Base-by-base conservation (phyloP, 2,888 invertebrate genomes). In the Entomobrya proxima region DNA sequence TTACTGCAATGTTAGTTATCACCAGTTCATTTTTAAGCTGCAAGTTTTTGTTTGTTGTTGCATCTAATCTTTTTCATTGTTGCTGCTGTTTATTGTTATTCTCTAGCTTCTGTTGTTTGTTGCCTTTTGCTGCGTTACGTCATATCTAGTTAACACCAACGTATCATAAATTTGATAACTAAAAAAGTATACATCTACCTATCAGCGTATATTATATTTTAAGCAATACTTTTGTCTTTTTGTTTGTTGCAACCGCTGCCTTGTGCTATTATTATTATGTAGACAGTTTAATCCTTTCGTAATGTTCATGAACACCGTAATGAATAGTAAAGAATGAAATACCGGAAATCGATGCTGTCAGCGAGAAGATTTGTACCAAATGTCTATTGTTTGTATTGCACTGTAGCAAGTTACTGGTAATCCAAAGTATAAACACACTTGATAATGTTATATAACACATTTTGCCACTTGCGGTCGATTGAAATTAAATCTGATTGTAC, bases 261-360 rank as follows among this genome's bases (percentile, higher is more conserved):
- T 47, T 47, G 15, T 61, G 24, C 24, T 58, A 3, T 58, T 21
- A 11, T 24, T 40, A 4, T 11, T 37, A 15, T 37, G 37, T 37
- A 40, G 40, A 24, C 64, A 64, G 35, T 37, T n/a, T 30, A 50
- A 72, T 35, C 52, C n/a, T 74, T 74, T 27, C 52, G 50, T 74
- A 74, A 74, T 18, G 2, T 40, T 44, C 24, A 24, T 13, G 67
- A 67, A 67, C 44, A 64, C 35, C 44, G 24, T 37, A 58, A 64
- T 44, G 13, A 61, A 24, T 67, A 40, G 44, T 40, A 44, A 40
- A 40, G 40, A 24, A 35, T 52, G 52, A 52, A 55, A 76, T 55
- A 76, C 76, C 76, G 76, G 76, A 76, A 76, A 76, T 76, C 37
- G 37, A 37, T 32, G 27, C 24, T 75, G 75, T 55, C 52, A 55